Evolutionary conservation across 1,140 invertebrate genomes (phyloP).

Genomic region (Platyura marginata): DNA sequence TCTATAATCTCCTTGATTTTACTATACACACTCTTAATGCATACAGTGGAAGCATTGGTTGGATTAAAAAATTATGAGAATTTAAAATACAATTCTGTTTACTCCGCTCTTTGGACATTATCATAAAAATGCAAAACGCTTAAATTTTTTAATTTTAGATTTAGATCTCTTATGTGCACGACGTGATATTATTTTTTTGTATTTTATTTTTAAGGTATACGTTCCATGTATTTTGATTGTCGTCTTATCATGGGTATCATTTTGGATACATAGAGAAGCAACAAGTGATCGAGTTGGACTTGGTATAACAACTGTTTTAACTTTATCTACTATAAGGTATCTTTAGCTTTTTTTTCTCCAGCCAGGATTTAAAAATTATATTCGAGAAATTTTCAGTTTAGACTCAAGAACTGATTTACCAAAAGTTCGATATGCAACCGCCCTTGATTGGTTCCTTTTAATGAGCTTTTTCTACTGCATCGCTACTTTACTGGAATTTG

Average conservation of each 20-base stretch:
- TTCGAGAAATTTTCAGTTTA: slow-evolving; percentile 32
- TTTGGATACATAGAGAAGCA: slow-evolving; percentile 92
- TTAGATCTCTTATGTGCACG: too few species aligned
- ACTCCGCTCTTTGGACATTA: too few species aligned
- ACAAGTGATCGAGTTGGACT: slow-evolving; percentile 49
- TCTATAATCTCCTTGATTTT: too few species aligned
- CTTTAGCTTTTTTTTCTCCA: too few species aligned
- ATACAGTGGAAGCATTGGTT: too few species aligned
- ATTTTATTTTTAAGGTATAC: slow-evolving; percentile 52
- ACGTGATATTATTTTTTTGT: neutral
- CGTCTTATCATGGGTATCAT: slow-evolving; percentile 89
- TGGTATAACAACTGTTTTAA: slow-evolving; percentile 82
- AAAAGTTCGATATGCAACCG: slow-evolving; percentile 81
- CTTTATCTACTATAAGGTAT: slow-evolving; percentile 57
- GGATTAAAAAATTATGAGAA: too few species aligned
- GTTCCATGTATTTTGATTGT: slow-evolving; percentile 89
- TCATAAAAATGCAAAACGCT: too few species aligned
- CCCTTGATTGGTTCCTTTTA: slow-evolving; percentile 80
- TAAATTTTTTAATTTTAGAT: too few species aligned
- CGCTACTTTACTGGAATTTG: slow-evolving; percentile 80
- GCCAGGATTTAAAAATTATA: too few species aligned
- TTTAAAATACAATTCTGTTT: too few species aligned
- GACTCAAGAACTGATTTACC: slow-evolving; percentile 81
- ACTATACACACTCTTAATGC: too few species aligned
- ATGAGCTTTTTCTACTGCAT: slow-evolving; percentile 91